Evolutionary conservation across 2,888 invertebrate species (phyloP), one percentile per base, ranked within the genome.

Genomic region (Sepioteuthis lessoniana): DNA sequence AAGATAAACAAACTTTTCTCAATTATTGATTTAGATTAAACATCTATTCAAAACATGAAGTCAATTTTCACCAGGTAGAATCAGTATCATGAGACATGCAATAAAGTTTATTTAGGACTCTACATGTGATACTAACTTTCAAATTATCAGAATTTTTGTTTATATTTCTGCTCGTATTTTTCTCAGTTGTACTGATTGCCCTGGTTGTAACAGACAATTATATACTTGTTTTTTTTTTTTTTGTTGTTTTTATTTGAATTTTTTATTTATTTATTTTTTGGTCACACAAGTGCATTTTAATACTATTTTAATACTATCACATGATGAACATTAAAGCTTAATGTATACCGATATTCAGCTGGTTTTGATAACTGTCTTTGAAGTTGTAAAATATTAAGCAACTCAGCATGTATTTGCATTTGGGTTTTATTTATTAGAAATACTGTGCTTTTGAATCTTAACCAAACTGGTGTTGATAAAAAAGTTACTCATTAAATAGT

Each of bases 261-360:
- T 60, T n/a, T n/a, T n/a, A n/a, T 35, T 4, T 35, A n/a, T 76
- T n/a, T n/a, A n/a, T n/a, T 10, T 31, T 31, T 76, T 76, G 31
- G 76, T 76, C 76, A 76, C 31, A n/a, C n/a, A n/a, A 76, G 76
- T 76, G 76, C 76, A 76, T 76, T 76, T 76, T 76, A n/a, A 76
- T 47, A 47, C 47, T 60, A 60, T 60, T 60, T 60, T 28, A 28
- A 60, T 60, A 60, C 28, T 60, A 25, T 28, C 19, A 60, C 7
- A 19, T 60, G 28, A 60, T 60, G 10, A 60, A 25, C 60, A 10
- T n/a, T 13, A 13, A 55, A 55, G 25, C 2, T 25, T 0, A 76
- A 35, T n/a, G n/a, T 25, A n/a, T n/a, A n/a, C 4, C 25, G 31
- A 60, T 60, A 7, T 60, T 35, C 19, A 76, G n/a, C 4, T 35